Base-by-base conservation (phyloP, 2,888 invertebrate species). In the Heteromurus nitidus region DNA sequence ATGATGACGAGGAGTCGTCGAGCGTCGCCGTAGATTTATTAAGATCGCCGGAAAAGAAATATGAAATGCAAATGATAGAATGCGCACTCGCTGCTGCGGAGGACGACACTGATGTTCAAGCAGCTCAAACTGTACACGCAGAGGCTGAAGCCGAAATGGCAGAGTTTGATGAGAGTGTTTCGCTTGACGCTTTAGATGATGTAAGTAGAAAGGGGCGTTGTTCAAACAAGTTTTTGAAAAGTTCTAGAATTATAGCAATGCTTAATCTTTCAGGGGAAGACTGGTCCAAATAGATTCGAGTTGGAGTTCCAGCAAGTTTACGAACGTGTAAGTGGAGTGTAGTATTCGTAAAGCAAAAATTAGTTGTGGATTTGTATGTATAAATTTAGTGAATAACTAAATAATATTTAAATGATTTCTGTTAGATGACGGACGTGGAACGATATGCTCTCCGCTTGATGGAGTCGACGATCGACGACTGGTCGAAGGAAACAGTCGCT, bases 91-190 rank as follows among this genome's bases (percentile, higher is more conserved):
- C 96, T 26, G 94, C 95, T 70, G 97, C 95, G 67, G 98, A 98
- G 90, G 98, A 98, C 90, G 98, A 97, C 89, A 94, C 95, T 80
- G 98, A 98, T 90, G 97, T 96, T 22, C 93, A 94, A 87, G 98
- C 98, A 9, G 96, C 97, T 0, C 93, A 92, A 88, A 95, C 94
- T 0, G 97, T 97, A 2, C 94, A 95, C 88, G 96, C 95, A 3
- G 98, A 98, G 90, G 95, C 93, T 1, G 36, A 62, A 30, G 55
- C 95, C 16, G 96, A 96, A 89, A 91, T 97, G 85, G 97, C 96
- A 0, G 98, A 98, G 90, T 98, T 98, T 90, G 98, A 98, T 90
- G 98, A 98, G 90, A 95, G 93, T 88, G 95, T 96, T 90, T 97
- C 97, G 60, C 91, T 96, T 86, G 95, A 95, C 79, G 85, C 85